phyloP scores from a whole-genome alignment of 2,113 vertebrate genomes.

The Caloenas nicobarica region DNA sequence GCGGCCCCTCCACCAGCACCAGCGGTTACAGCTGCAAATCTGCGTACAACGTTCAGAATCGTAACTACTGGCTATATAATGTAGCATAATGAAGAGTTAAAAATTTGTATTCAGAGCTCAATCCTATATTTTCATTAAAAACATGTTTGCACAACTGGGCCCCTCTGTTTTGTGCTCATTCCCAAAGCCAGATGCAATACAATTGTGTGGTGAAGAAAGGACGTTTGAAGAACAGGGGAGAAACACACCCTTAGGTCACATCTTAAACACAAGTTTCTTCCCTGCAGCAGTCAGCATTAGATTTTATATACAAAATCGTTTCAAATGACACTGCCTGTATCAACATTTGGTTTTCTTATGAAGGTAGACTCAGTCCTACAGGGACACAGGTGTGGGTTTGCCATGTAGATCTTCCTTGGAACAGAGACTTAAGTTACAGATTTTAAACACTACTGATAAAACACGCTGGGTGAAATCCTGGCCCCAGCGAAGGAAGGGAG shows the following conservation, averaged over 20 bases:
- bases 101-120: neutral
- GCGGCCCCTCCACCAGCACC: rapidly evolving
- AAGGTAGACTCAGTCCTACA: neutral
- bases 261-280: neutral
- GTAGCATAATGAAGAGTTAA: neutral
- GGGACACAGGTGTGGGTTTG: neutral
- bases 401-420: neutral
- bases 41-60: neutral
- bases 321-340: neutral
- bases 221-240: neutral
- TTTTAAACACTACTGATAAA: neutral
- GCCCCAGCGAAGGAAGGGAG: neutral
- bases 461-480: neutral
- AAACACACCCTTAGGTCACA: neutral
- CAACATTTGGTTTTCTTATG: neutral
- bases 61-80: neutral
- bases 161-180: neutral
- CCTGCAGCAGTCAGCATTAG: neutral
- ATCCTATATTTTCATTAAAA: neutral
- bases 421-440: neutral
- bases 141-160: neutral
- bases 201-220: neutral
- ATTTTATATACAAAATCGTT: neutral
- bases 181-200: neutral
- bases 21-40: neutral